phyloP scores from a whole-genome alignment of 2,113 vertebrate genomes.

The Eleginops maclovinus region DNA sequence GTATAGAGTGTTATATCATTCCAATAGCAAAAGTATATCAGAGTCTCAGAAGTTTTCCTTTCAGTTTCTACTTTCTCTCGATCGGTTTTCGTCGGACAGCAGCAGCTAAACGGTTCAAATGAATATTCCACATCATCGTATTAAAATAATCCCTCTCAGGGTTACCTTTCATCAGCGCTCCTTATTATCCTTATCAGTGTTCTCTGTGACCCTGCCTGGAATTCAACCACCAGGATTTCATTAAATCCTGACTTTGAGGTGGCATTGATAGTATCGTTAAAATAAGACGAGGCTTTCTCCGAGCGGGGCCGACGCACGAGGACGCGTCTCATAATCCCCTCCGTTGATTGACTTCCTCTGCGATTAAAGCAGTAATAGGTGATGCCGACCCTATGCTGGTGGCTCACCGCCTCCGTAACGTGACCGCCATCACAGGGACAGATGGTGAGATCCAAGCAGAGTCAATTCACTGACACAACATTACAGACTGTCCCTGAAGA shows the following conservation, averaged over 20 bases:
- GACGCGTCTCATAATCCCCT: not conserved
- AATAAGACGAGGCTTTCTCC: conserved; percentile 1
- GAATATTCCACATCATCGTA: not conserved
- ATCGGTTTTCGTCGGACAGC: not conserved
- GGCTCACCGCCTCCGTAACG: not conserved
- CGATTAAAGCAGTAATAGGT: conserved; percentile 37
- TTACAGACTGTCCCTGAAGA: not conserved
- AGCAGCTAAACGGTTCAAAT: not conserved
- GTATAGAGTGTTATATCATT: not conserved
- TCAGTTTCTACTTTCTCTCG: not conserved
- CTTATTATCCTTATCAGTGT: conserved; percentile 34
- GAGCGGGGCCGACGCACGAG: not conserved
- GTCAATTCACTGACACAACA: not conserved
- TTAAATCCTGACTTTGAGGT: conserved; percentile 53
- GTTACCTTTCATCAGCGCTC: conserved; percentile 10
- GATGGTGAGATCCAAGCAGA: conserved; percentile 10
- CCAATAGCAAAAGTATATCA: conserved; percentile 1
- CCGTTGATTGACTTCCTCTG: conserved; percentile 36
- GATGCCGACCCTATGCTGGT: not conserved
- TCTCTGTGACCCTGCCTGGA: conserved; percentile 9
- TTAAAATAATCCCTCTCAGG: conserved; percentile 21
- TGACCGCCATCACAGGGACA: not conserved
- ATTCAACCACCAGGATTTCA: conserved; percentile 27
- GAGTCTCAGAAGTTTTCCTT: not conserved
- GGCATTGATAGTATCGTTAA: conserved; percentile 58